Evolutionary conservation across 2,113 vertebrate genomes (phyloP), one percentile per base, ranked within the genome.

Genomic region (Paracanthobrama guichenoti): DNA sequence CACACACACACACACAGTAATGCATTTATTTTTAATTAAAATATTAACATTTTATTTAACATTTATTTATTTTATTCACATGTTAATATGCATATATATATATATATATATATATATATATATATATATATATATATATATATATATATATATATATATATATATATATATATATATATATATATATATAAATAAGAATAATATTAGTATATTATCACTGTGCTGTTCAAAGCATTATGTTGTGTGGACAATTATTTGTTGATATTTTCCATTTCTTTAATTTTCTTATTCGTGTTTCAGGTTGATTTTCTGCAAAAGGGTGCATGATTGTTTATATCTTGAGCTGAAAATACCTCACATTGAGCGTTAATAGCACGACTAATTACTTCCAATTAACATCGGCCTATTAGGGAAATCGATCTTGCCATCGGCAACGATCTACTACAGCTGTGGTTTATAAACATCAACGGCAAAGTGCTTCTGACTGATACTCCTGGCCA

Each of bases 351-450:
- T 24, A 66, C 50, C 57, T 55, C 44, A 73, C 55, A 24, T 62
- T 81, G 22, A 62, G 53, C 44, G 3, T 48, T 31, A 81, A 73
- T 62, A 66, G 48, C 20, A 42, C 26, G 79, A 86, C 53, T 35
- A 79, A 87, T 85, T 83, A 72, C 78, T 87, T 76, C 35, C 89
- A 71, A 73, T 90, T 87, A 90, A 88, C 84, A 74, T 84, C 26
- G 20, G 42, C 13, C 82, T 85, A 80, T 90, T 89, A 86, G 66
- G 64, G n/a, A 4, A 86, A 88, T 88, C 76, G 77, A 85, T 89
- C 53, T 77, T 6, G 22, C 10, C 83, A 28, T 59, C 20, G 82
- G 81, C 66, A 62, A 44, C 53, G 46, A 74, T 24, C 66, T 53
- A 46, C 66, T 72, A 81, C 64, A 83, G 79, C 59, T 84, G 20